These are phyloP conservation scores for Ectropis grisescens DNA, from an alignment of 1,140 invertebrate species.

Conservation along the genomic window DNA sequence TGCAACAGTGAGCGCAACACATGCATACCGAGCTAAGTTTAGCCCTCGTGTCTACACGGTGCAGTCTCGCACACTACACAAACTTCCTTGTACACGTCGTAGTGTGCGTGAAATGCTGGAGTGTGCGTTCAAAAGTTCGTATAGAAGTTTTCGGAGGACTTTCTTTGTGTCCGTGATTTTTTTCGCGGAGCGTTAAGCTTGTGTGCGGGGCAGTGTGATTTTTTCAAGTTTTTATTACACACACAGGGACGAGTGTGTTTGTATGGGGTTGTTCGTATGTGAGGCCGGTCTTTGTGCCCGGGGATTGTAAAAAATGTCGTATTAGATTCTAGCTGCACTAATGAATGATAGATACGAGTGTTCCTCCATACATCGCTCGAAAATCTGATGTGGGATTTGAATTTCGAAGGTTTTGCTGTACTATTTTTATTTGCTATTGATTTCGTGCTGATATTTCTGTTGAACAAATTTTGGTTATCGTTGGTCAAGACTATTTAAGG, in stretches of 20 bases:
- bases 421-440: too few relatives aligned
- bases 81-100: conserved; percentile 29
- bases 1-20: conserved; percentile 56
- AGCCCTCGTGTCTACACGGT: conserved; percentile 37
- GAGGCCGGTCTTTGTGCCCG: conserved; percentile 57
- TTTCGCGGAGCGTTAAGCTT: conserved; percentile 35
- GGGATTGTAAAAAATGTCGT: conserved; percentile 69
- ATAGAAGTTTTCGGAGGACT: conserved; percentile 65
- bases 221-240: conserved; percentile 61
- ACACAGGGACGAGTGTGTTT: conserved; percentile 29
- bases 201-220: conserved; percentile 62
- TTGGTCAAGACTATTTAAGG: too few relatives aligned
- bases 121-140: conserved; percentile 61
- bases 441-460: too few relatives aligned
- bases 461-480: too few relatives aligned
- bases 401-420: background rate
- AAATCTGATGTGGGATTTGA: conserved; percentile 45
- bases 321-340: conserved; percentile 66
- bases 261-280: conserved; percentile 38
- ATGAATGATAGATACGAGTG: conserved; percentile 66
- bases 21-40: conserved; percentile 49
- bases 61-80: conserved; percentile 47
- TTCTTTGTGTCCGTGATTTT: conserved; percentile 70
- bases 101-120: conserved; percentile 17
- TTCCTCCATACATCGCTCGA: conserved; percentile 38